Evolutionary conservation across 2,797 vertebrate species (phyloP).

Genomic region (Characodon lateralis): DNA sequence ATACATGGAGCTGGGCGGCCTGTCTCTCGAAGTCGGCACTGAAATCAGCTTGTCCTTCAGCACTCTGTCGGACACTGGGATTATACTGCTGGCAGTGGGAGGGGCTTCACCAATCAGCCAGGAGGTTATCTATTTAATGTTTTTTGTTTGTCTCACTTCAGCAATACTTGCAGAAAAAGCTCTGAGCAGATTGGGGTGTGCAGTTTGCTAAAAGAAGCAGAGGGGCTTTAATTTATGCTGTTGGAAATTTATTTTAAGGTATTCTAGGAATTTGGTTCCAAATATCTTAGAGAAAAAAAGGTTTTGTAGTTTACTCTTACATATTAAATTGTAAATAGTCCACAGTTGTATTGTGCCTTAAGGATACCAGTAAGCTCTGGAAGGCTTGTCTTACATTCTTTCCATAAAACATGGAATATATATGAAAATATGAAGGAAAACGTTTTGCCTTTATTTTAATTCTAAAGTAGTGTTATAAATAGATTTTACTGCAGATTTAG

Average conservation of each 20-base stretch:
- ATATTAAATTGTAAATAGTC: background rate
- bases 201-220: background rate
- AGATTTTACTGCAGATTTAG: background rate
- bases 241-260: background rate
- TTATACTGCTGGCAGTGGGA: slow-evolving; percentile 87
- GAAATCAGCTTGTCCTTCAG: slow-evolving; percentile 98
- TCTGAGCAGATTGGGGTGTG: background rate
- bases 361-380: background rate
- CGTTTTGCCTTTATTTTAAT: background rate
- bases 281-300: background rate
- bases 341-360: background rate
- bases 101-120: slow-evolving; percentile 37
- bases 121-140: slow-evolving; percentile 41
- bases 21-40: slow-evolving; percentile 82
- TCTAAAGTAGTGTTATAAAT: background rate
- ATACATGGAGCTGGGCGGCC: slow-evolving; percentile 87
- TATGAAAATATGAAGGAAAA: too few species aligned
- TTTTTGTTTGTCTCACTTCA: background rate
- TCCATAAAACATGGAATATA: too few species aligned
- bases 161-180: background rate
- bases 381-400: background rate
- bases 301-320: background rate
- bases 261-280: background rate
- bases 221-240: background rate
- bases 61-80: slow-evolving; percentile 90